Percentiles rank a stretch among this genome's conserved stretches.
phyloP scores from a whole-genome alignment of 2,113 vertebrate species.

The Myrmophylax atrothorax region DNA sequence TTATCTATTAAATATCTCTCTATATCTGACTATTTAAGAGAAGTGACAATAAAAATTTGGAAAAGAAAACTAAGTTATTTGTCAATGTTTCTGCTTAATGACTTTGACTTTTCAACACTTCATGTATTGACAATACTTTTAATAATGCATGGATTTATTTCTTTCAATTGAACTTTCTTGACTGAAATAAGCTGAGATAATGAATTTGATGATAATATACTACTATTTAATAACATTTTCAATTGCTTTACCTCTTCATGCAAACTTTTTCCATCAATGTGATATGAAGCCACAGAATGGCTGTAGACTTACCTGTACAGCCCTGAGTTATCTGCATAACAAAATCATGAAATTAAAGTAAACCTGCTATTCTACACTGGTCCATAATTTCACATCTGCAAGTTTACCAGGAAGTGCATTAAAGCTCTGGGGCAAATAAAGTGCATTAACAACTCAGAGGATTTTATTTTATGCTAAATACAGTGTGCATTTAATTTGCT shows the following conservation, averaged over 20 bases:
- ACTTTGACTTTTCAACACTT: not conserved
- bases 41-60: not conserved
- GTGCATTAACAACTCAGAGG: not conserved
- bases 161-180: not conserved
- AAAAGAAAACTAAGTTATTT: not conserved
- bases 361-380: not conserved
- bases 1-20: not conserved
- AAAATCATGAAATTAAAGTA: not conserved
- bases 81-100: not conserved
- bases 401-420: not conserved
- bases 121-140: not conserved
- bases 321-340: not conserved
- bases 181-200: not conserved
- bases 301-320: not conserved
- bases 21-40: not conserved
- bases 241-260: not conserved
- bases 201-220: not conserved
- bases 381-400: not conserved
- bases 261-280: not conserved
- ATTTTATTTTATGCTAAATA: not conserved
- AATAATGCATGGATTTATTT: not conserved
- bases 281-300: not conserved
- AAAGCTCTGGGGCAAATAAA: not conserved
- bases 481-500: not conserved
- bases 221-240: not conserved